Conservation (phyloP, 1,140 invertebrate species). For the Magallana ariakensis region DNA sequence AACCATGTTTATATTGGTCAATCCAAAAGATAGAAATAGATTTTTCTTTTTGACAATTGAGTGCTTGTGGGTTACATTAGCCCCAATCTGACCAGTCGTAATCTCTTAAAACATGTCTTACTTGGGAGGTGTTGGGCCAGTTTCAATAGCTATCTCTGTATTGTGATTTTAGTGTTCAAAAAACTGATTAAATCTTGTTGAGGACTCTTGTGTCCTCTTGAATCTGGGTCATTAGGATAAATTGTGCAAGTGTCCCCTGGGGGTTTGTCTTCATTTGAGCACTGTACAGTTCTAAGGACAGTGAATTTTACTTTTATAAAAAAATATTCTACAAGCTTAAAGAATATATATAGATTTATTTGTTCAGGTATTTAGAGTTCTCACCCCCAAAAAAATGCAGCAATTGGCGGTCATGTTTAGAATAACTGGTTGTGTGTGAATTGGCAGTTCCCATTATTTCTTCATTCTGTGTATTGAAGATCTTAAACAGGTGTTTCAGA, state of each 20-base stretch:
- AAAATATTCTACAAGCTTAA: neutral
- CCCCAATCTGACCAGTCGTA: no score
- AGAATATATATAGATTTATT: neutral
- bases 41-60: no score
- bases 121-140: neutral
- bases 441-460: no score
- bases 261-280: neutral
- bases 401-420: no score
- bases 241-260: neutral
- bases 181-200: slow-evolving; percentile 9
- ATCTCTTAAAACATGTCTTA: no score
- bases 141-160: neutral
- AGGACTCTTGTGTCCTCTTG: neutral
- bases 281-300: no score
- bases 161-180: neutral
- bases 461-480: neutral
- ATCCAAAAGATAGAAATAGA: no score
- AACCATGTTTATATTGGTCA: no score
- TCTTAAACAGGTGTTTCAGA: neutral
- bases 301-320: neutral
- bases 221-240: neutral
- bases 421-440: no score
- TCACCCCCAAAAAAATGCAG: neutral
- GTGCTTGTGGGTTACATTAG: no score
- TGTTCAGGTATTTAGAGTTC: neutral